Conservation (phyloP, 2,113 vertebrate genomes). For the Cettia cetti region DNA sequence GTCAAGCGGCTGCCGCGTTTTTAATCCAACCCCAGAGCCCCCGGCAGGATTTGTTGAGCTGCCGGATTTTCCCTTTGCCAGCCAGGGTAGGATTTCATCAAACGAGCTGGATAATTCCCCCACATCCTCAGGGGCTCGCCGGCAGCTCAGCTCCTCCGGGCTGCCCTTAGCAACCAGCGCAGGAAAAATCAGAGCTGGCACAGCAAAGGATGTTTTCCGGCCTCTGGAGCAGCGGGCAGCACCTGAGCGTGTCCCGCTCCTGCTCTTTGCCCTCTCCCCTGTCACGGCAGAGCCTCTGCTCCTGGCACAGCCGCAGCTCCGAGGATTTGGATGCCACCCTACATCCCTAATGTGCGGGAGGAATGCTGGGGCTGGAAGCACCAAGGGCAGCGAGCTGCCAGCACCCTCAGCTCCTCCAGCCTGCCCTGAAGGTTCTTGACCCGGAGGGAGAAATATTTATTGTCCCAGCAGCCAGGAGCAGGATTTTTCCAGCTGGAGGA, state of each 20-base stretch:
- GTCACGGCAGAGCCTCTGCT: neutral
- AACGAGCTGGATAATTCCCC: conserved; percentile 1
- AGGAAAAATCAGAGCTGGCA: neutral
- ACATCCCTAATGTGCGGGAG: neutral
- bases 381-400: fast-evolving
- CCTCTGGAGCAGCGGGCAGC: fast-evolving
- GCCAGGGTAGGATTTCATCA: conserved; percentile 7
- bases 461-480: neutral
- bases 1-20: neutral
- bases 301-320: neutral
- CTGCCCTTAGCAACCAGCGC: neutral
- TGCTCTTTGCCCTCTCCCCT: neutral
- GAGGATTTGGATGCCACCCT: neutral
- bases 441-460: neutral
- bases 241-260: fast-evolving
- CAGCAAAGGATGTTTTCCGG: neutral
- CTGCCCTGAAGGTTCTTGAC: neutral
- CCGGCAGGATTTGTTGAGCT: conserved; percentile 28
- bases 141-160: neutral
- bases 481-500: neutral
- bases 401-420: neutral
- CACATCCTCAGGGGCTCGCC: neutral
- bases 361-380: neutral
- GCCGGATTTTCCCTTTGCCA: neutral
- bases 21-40: neutral